Evolutionary conservation across 2,113 vertebrate species (phyloP).

Genomic region (Emydocephalus ijimae): DNA sequence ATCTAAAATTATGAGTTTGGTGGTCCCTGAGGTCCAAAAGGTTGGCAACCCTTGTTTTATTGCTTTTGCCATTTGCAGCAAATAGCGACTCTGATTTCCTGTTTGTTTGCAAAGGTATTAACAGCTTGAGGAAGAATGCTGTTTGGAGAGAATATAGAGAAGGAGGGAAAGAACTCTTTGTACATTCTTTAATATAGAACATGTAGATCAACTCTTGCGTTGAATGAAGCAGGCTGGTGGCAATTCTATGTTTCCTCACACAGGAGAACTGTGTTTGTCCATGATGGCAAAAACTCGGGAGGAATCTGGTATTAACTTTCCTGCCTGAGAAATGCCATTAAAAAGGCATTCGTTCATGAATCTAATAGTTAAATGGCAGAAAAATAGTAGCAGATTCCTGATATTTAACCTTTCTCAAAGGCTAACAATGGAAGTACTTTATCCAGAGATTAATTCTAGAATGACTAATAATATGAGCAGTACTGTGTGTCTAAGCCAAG

Average conservation of each 20-base stretch:
- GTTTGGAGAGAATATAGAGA: neutral
- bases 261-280: neutral
- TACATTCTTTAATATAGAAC: neutral
- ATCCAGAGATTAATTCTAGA: slow-evolving; percentile 1
- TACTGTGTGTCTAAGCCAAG: neutral
- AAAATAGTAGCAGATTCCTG: neutral
- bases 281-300: neutral
- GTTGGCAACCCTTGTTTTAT: neutral
- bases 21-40: too few relatives aligned
- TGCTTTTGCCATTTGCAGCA: neutral
- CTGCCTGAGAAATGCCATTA: neutral
- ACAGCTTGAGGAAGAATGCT: neutral
- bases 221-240: neutral
- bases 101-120: neutral
- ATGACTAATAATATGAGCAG: neutral
- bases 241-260: neutral
- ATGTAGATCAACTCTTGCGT: neutral
- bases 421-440: neutral
- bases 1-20: too few relatives aligned
- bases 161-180: neutral
- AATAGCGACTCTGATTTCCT: neutral
- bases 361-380: neutral
- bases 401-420: neutral
- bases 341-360: neutral
- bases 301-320: neutral